Percentiles rank a stretch among this genome's conserved stretches.
Conservation (phyloP, 2,113 vertebrate genomes). For the Python bivittatus region DNA sequence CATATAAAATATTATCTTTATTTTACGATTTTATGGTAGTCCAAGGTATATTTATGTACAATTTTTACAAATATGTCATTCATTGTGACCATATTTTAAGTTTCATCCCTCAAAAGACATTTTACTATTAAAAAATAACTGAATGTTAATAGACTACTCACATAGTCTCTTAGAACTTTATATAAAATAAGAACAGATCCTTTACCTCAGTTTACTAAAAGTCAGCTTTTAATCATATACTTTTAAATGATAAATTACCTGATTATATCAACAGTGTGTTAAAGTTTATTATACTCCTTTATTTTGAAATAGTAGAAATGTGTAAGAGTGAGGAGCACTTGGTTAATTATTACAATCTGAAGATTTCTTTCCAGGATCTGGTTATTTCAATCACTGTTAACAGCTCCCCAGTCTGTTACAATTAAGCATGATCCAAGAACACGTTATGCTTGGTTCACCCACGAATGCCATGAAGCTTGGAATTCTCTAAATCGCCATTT, state of each 20-base stretch:
- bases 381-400: too few species aligned
- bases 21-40: neutral
- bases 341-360: neutral
- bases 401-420: too few species aligned
- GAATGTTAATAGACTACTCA: neutral
- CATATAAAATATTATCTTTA: neutral
- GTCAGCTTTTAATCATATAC: neutral
- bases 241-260: neutral
- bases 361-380: constrained; percentile 41
- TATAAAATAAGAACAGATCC: neutral
- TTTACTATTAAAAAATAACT: neutral
- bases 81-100: neutral
- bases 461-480: too few species aligned
- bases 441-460: too few species aligned
- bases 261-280: neutral
- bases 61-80: neutral
- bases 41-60: neutral
- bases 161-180: neutral
- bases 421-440: too few species aligned
- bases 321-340: neutral
- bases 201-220: neutral
- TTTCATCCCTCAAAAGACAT: neutral
- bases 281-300: constrained; percentile 20
- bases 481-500: too few species aligned
- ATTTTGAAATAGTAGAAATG: constrained; percentile 3